phyloP scores from a whole-genome alignment of 2,888 invertebrate species.

The Osmoderma eremita region DNA sequence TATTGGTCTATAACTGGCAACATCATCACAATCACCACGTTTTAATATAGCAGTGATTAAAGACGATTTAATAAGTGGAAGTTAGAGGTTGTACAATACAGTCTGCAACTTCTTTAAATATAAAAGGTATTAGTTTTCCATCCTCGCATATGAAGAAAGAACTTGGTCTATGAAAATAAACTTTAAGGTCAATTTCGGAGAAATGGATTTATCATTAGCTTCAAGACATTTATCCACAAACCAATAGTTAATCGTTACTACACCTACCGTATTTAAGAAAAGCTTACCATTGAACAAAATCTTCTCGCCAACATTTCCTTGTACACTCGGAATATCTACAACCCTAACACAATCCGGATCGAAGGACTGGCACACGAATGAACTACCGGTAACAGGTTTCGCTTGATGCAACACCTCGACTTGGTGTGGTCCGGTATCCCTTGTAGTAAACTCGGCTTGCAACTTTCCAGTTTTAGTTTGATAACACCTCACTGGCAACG shows the following conservation, averaged over 20 bases:
- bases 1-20: too few species aligned
- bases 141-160: too few species aligned
- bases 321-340: constrained; percentile 79
- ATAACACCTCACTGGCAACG: constrained; percentile 77
- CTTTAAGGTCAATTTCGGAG: too few species aligned
- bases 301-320: constrained; percentile 83
- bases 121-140: too few species aligned
- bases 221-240: neutral
- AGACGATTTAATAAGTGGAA: too few species aligned
- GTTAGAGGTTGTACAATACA: too few species aligned
- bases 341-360: constrained; percentile 86
- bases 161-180: too few species aligned
- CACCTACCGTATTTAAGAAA: neutral
- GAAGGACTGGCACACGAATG: constrained; percentile 92
- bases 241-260: neutral
- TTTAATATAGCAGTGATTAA: too few species aligned
- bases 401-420: constrained; percentile 91
- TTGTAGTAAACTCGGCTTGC: constrained; percentile 92
- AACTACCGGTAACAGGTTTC: constrained; percentile 91
- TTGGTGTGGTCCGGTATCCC: constrained; percentile 73
- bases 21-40: too few species aligned
- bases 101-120: too few species aligned
- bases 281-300: constrained; percentile 83
- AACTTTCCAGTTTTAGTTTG: constrained; percentile 96
- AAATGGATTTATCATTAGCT: too few species aligned